These are phyloP conservation scores for Zaprionus ornatus DNA, from an alignment of 1,140 invertebrate genomes.

Conservation along the genomic window DNA sequence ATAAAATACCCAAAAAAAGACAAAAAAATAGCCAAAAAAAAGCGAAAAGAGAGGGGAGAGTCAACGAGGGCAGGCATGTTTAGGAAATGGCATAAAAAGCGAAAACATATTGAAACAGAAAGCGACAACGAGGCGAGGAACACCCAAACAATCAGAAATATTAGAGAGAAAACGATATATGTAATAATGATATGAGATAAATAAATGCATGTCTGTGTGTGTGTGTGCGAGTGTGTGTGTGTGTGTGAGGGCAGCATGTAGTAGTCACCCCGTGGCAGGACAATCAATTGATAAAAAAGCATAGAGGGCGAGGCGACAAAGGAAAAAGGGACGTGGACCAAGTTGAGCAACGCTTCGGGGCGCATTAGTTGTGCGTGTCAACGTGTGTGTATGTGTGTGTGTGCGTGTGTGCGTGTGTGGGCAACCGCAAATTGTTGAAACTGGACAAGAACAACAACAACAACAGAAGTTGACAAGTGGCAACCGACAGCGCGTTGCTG, in stretches of 20 bases:
- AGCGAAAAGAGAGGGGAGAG: neutral
- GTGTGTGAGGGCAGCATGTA: slow-evolving; percentile 36
- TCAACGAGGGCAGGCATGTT: neutral
- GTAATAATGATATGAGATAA: slow-evolving; percentile 41
- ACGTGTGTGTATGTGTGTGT: slow-evolving; percentile 14
- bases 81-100: neutral
- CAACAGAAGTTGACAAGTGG: slow-evolving; percentile 37
- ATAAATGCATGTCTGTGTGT: slow-evolving; percentile 19
- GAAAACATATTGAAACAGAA: slow-evolving; percentile 66
- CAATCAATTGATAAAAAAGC: slow-evolving; percentile 76
- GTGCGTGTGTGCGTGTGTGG: slow-evolving; percentile 35
- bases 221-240: slow-evolving; percentile 16
- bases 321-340: slow-evolving; percentile 36
- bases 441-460: slow-evolving; percentile 52
- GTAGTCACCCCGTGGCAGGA: slow-evolving; percentile 69
- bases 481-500: slow-evolving; percentile 27
- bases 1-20: slow-evolving; percentile 54
- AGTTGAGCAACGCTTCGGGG: slow-evolving; percentile 60
- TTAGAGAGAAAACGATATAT: slow-evolving; percentile 37
- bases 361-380: slow-evolving; percentile 56
- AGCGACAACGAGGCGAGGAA: slow-evolving; percentile 55
- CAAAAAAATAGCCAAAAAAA: slow-evolving; percentile 33
- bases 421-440: slow-evolving; percentile 72
- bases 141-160: slow-evolving; percentile 72
- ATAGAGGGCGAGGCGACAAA: slow-evolving; percentile 20